Conservation (phyloP, 2,797 vertebrate genomes). For the Staurois parvus region DNA sequence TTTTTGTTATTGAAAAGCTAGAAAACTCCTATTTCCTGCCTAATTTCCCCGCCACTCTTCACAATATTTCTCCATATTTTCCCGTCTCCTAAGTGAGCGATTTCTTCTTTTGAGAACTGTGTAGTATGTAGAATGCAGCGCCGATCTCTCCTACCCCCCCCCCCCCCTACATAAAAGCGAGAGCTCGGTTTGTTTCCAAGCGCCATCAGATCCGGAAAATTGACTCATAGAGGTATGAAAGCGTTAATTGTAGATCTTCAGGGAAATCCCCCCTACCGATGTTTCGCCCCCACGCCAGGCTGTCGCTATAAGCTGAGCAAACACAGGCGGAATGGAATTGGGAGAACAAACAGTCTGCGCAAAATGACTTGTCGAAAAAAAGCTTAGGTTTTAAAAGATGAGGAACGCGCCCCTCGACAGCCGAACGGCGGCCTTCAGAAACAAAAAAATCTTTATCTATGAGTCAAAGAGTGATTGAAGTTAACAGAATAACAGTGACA, state of each 20-base stretch:
- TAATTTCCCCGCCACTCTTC: background rate
- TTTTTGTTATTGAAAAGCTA: background rate
- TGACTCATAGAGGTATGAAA: background rate
- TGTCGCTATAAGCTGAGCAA: constrained; percentile 47
- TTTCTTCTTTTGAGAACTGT: background rate
- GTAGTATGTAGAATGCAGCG: background rate
- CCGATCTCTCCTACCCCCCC: too few species aligned
- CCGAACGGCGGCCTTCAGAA: background rate
- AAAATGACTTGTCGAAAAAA: constrained; percentile 50
- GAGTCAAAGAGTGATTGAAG: constrained; percentile 32
- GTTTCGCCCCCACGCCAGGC: background rate
- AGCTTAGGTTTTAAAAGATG: background rate
- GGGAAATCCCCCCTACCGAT: background rate
- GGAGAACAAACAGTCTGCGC: constrained; percentile 46
- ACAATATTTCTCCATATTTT: background rate
- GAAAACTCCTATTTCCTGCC: background rate
- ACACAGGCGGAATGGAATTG: constrained; percentile 39
- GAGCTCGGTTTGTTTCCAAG: background rate
- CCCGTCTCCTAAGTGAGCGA: background rate
- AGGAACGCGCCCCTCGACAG: too few species aligned
- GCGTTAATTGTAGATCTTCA: constrained; percentile 14
- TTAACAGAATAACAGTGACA: background rate
- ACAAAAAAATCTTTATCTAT: constrained; percentile 23
- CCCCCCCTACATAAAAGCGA: background rate
- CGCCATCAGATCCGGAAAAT: background rate